Evolutionary conservation across 2,888 invertebrate genomes (phyloP), one percentile per base, ranked within the genome.

Genomic region (Galerucella nymphaeae): DNA sequence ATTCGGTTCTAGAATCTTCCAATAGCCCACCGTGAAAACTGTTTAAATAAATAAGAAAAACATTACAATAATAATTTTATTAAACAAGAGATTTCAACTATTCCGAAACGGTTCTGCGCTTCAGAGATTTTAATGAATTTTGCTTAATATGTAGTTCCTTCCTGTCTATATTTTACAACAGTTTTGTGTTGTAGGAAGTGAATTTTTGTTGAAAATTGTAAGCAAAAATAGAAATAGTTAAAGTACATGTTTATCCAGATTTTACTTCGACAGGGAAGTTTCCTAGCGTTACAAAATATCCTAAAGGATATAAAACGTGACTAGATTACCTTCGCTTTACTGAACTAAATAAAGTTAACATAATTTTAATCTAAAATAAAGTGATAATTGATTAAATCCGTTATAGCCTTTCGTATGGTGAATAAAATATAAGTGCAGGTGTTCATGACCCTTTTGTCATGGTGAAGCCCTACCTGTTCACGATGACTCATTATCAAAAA

Each of bases 401-500:
- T 18, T 53, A 53, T 18, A 53, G 10, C 8, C 10, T 53, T n/a
- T 53, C 16, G 16, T 9, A 8, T 11, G 9, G 1, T 53, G 18
- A 53, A 18, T 53, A 53, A 16, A 53, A 53, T 53, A 16, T 53
- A 16, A 53, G 18, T 18, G 64, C 70, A 70, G 70, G 70, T 70
- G 70, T 65, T 64, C 18, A 13, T 70, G 70, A 70, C 64, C 70
- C 38, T 42, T 64, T 64, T 64, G 64, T 64, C 50, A 41, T 18
- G 4, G 23, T 16, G 70, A 69, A 70, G 65, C 70, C 65, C 70
- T 65, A 70, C 65, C 70, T 70, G 64, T 57, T 5, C n/a, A 41
- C 45, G 38, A 65, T 69, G 69, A 69, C 69, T 69, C 69, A 69
- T 69, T 69, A 53, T 20, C 20, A n/a, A 11, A 53, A 30, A 57